Evolutionary conservation across 2,888 invertebrate genomes (phyloP), one percentile per base, ranked within the genome.

Genomic region (Napeogenes sylphis): DNA sequence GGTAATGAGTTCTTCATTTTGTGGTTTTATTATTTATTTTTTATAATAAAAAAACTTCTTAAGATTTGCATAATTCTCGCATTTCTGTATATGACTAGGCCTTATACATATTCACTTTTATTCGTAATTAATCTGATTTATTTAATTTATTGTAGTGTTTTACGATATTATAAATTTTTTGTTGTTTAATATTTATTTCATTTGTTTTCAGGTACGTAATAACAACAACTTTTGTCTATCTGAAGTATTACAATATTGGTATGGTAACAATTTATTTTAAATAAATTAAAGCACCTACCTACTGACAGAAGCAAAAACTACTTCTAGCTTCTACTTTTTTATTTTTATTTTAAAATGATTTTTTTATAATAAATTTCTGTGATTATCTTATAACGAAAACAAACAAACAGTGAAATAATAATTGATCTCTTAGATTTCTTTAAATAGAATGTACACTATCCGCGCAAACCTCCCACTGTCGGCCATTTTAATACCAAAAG

Each of bases 1-100:
- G 61, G 63, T 80, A 83, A 85, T 82, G 78, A 82, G 81, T 77
- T 80, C 79, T 81, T 82, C 82, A 58, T 66, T 45, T 38, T 38
- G 56, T 59, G 59, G 54, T 62, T 63, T 14, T 47, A 35, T 54
- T 63, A 63, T 33, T 42, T 42, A 42, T 42, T 10, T 42, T 10
- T 42, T 10, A 10, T 10, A 6, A 38, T 10, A 42, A 30, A 30
- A 51, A 47, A 51, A 51, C 3, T 10, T 30, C 21, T 4, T 51
- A 30, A 21, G 8, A 51, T 51, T 30, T 10, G 30, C 12, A 12
- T 30, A 30, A n/a, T 3, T 30, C 4, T 30, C n/a, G 4, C n/a
- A 14, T 47, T 47, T 21, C 21, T 21, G 1, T 21, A 21, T 21
- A 21, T 21, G 21, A 21, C 21, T 21, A 21, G 21, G 2, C n/a